Conservation (phyloP, 2,113 vertebrate genomes). For the Epinephelus moara region DNA sequence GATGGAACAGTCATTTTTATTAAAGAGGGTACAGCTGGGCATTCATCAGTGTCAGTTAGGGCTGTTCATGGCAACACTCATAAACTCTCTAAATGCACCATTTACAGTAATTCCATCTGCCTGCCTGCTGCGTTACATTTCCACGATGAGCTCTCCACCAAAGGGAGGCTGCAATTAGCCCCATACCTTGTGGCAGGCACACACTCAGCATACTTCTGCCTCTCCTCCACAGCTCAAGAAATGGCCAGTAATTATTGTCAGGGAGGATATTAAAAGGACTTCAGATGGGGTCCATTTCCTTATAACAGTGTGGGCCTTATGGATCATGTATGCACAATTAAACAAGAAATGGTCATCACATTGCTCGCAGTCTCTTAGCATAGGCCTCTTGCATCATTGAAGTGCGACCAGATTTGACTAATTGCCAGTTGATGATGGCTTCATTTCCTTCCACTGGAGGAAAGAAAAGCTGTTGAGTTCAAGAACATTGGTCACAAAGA, state of each 20-base stretch:
- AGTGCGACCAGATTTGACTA: conserved; percentile 41
- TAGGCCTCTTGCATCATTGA: conserved; percentile 28
- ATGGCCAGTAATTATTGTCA: conserved; percentile 62
- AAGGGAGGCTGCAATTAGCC: conserved; percentile 60
- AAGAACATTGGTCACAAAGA: background rate
- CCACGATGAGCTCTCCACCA: conserved; percentile 51
- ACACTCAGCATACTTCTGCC: conserved; percentile 20
- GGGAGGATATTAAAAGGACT: conserved; percentile 59
- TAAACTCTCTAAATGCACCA: conserved; percentile 66
- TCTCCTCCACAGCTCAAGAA: conserved; percentile 51
- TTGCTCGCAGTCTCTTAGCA: conserved; percentile 47
- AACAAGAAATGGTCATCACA: conserved; percentile 62
- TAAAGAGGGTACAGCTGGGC: conserved; percentile 58
- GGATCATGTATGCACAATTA: conserved; percentile 74
- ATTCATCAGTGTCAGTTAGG: conserved; percentile 78
- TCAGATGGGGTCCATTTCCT: conserved; percentile 61
- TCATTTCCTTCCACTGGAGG: background rate
- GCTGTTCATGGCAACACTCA: conserved; percentile 47
- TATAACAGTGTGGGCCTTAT: conserved; percentile 53
- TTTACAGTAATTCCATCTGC: conserved; percentile 68
- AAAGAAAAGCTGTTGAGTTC: background rate
- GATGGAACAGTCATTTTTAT: conserved; percentile 69
- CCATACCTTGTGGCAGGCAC: conserved; percentile 52
- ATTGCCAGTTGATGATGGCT: conserved; percentile 38
- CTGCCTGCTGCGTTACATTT: conserved; percentile 54